phyloP scores from a whole-genome alignment of 2,797 vertebrate genomes.

The Microchirus variegatus region DNA sequence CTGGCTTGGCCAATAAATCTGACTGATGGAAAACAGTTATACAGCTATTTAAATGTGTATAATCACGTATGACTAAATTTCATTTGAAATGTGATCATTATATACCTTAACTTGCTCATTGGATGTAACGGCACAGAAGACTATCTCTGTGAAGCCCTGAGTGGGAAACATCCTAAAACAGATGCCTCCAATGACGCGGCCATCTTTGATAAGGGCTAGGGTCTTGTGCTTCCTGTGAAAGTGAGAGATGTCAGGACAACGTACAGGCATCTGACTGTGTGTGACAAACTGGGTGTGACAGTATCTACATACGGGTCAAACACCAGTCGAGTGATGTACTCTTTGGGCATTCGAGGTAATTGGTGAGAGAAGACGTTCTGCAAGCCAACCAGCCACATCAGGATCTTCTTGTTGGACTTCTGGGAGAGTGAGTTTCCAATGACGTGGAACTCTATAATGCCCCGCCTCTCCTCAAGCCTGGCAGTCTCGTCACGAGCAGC shows the following conservation, averaged over 20 bases:
- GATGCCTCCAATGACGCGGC: constrained; percentile 97
- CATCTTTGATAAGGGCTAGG: constrained; percentile 96
- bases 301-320: constrained; percentile 91
- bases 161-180: constrained; percentile 99
- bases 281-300: accelerated
- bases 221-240: constrained; percentile 95
- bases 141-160: constrained; percentile 98
- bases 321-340: constrained; percentile 97
- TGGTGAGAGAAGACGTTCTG: constrained; percentile 99
- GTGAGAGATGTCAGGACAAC: not conserved
- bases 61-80: not conserved
- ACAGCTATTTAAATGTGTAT: not conserved
- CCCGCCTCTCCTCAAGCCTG: constrained; percentile 93
- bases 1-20: no score
- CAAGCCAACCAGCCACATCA: constrained; percentile 97
- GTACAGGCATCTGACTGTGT: accelerated
- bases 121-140: constrained; percentile 97
- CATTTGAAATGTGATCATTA: no score
- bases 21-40: no score
- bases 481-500: constrained; percentile 96
- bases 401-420: constrained; percentile 97
- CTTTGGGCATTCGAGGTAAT: constrained; percentile 98
- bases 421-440: constrained; percentile 97
- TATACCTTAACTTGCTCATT: constrained; percentile 98
- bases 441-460: constrained; percentile 98